phyloP scores from a whole-genome alignment of 2,888 invertebrate species.

The Phyllotreta cruciferae region DNA sequence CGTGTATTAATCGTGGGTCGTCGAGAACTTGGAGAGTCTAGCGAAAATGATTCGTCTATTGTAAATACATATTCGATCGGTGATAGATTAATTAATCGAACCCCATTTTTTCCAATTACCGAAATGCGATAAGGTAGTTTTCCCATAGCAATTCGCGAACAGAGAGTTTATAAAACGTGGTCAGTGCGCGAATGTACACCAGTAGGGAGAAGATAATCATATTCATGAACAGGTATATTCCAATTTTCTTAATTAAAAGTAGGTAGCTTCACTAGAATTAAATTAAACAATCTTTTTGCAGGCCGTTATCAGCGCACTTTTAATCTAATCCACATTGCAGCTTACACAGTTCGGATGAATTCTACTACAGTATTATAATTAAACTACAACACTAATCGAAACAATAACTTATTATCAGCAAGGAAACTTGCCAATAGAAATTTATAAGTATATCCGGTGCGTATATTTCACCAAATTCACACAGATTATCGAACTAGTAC shows the following conservation, averaged over 20 bases:
- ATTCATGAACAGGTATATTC: too few species aligned
- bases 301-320: too few species aligned
- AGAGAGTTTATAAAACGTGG: neutral
- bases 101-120: constrained; percentile 5
- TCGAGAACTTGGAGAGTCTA: too few species aligned
- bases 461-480: constrained; percentile 2
- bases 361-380: constrained; percentile 3
- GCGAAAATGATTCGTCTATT: too few species aligned
- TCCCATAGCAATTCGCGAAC: neutral
- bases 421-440: constrained; percentile 26
- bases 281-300: too few species aligned
- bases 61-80: neutral
- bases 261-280: too few species aligned
- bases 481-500: neutral
- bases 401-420: constrained; percentile 16
- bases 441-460: constrained; percentile 12
- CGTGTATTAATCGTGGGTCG: too few species aligned
- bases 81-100: neutral
- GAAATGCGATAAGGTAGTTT: constrained; percentile 7
- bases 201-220: neutral
- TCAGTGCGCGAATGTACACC: neutral
- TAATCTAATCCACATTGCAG: too few species aligned
- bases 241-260: too few species aligned
- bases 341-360: neutral
- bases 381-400: neutral